Evolutionary conservation across 2,113 vertebrate genomes (phyloP).

Genomic region (Semnornis frantzii): DNA sequence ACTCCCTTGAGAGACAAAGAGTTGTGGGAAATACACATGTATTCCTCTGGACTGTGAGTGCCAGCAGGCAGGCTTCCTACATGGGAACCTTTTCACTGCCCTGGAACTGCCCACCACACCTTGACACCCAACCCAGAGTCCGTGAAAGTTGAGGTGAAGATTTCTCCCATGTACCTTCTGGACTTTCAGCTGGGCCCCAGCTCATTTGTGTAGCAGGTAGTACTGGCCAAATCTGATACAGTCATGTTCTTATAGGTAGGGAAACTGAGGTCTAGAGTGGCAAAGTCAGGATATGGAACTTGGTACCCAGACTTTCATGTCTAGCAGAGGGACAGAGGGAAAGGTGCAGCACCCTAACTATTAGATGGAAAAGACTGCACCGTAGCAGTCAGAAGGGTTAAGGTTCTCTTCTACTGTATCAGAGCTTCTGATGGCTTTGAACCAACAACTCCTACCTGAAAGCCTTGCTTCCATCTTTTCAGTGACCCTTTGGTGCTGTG

Average conservation of each 20-base stretch:
- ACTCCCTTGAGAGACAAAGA: not conserved
- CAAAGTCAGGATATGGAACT: not conserved
- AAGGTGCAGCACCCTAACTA: not conserved
- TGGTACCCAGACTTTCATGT: not conserved
- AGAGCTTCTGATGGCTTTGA: not conserved
- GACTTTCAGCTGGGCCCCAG: not conserved
- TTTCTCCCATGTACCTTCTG: not conserved
- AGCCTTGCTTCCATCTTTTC: not conserved
- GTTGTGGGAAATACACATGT: not conserved
- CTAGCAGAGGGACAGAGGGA: not conserved
- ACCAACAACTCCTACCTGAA: not conserved
- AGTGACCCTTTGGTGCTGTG: not conserved
- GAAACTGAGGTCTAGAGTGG: not conserved
- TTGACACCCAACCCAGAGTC: not conserved
- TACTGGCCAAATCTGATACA: not conserved
- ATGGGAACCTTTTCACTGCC: not conserved
- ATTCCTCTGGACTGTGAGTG: not conserved
- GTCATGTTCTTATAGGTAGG: not conserved
- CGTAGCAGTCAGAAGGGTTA: rapidly evolving
- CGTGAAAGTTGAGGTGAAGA: not conserved
- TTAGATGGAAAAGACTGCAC: not conserved
- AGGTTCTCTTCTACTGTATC: not conserved
- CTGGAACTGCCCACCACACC: not conserved
- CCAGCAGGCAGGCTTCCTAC: not conserved
- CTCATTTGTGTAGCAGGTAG: not conserved